Evolutionary conservation across 2,113 vertebrate genomes (phyloP).

Genomic region (Plectropomus leopardus): DNA sequence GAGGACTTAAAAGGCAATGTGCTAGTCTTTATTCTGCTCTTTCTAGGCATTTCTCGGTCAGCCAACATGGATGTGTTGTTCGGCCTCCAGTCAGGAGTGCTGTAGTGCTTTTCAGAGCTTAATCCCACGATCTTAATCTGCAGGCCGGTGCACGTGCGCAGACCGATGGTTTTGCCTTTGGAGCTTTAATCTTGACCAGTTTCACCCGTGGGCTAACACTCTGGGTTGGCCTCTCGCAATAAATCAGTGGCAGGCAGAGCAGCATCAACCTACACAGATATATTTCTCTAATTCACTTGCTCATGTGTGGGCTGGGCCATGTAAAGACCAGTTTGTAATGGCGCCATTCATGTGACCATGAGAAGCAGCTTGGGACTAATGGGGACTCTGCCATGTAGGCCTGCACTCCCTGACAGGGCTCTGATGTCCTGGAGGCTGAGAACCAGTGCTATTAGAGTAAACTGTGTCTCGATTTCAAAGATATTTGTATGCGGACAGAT

Average conservation of each 20-base stretch:
- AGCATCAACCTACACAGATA: constrained; percentile 44
- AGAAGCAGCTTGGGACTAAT: constrained; percentile 30
- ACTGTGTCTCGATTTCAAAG: constrained; percentile 5
- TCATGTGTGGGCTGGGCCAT: constrained; percentile 48
- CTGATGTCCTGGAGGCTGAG: not conserved
- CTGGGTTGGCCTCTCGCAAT: constrained; percentile 25
- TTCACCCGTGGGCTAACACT: constrained; percentile 36
- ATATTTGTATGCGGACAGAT: not conserved
- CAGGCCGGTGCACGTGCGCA: constrained; percentile 31
- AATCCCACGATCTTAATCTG: constrained; percentile 75
- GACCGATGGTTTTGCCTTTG: constrained; percentile 17
- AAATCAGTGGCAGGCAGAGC: constrained; percentile 37
- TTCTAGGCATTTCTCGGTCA: constrained; percentile 50
- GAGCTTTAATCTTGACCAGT: constrained; percentile 43
- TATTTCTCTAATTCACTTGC: constrained; percentile 51
- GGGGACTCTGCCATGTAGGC: constrained; percentile 1
- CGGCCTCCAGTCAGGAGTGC: constrained; percentile 29
- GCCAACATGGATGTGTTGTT: constrained; percentile 39
- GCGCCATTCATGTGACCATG: constrained; percentile 38
- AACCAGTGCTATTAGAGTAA: not conserved
- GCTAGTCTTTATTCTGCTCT: constrained; percentile 58
- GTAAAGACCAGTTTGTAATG: constrained; percentile 55
- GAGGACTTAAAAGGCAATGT: constrained; percentile 57
- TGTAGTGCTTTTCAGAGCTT: constrained; percentile 63
- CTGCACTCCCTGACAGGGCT: constrained; percentile 7